Percentiles rank a stretch among this genome's conserved stretches.
Evolutionary conservation across 2,797 vertebrate species (phyloP).

Genomic region (Oryzias dopingdopingensis): DNA sequence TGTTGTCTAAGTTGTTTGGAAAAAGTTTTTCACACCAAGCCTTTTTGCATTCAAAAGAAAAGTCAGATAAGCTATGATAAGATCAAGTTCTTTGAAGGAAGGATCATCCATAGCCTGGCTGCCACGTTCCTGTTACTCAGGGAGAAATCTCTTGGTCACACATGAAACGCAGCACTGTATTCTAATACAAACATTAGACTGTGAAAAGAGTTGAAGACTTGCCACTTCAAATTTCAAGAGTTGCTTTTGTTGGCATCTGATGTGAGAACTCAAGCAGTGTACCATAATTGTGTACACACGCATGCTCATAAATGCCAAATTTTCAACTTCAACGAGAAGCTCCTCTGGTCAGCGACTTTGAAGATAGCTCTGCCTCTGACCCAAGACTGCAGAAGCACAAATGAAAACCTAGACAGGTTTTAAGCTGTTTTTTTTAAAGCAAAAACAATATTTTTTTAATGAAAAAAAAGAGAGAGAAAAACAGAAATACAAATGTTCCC

Average conservation of each 20-base stretch:
- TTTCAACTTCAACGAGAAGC: conserved; percentile 43
- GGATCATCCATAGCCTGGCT: conserved; percentile 36
- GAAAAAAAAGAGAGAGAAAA: no score
- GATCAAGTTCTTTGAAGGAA: conserved; percentile 13
- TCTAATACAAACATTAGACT: conserved; percentile 64
- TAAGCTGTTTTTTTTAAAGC: not conserved
- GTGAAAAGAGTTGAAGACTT: conserved; percentile 61
- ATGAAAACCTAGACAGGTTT: conserved; percentile 48
- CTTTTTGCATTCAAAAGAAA: not conserved
- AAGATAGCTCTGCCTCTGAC: conserved; percentile 47
- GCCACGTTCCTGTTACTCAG: conserved; percentile 48
- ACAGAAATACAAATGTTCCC: no score
- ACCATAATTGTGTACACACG: conserved; percentile 60
- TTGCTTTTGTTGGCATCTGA: conserved; percentile 77
- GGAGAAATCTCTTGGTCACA: conserved; percentile 56
- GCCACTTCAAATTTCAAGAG: conserved; percentile 71
- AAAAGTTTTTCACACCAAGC: not conserved
- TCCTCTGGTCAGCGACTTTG: conserved; percentile 60
- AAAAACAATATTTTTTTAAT: no score
- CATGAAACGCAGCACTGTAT: conserved; percentile 70
- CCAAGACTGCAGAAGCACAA: conserved; percentile 53
- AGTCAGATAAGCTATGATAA: conserved; percentile 6
- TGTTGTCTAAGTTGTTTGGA: no score
- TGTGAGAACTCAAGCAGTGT: conserved; percentile 64
- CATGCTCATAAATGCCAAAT: conserved; percentile 50